Base-by-base conservation (phyloP, 2,888 invertebrate genomes). In the Tenthredo distinguenda region DNA sequence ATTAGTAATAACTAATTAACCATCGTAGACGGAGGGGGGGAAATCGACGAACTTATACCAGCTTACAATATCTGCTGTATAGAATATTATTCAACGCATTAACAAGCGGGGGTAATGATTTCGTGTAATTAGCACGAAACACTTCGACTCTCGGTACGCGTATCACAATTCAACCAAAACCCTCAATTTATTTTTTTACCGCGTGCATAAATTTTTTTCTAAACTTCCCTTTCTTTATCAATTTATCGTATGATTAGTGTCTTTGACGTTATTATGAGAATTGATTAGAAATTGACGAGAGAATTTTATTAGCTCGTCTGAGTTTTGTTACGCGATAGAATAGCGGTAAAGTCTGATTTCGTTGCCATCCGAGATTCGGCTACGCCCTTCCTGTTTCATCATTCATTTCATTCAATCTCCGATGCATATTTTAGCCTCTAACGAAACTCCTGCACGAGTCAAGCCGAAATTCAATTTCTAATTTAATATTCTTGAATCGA, bases 1-100 rank as follows among this genome's bases (percentile, higher is more conserved):
- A 91, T 91, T 90, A 90, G 90, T 88, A 87, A 89, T 90, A 89
- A 90, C 89, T 91, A 91, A 91, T 91, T 91, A 90, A 88, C 88
- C 87, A 88, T 87, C 47, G 76, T 50, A 77, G 76, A n/a, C 31
- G 50, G n/a, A 31, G 31, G 31, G 77, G 31, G 31, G 76, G 55
- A 21, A 62, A 65, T 81, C 62, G 77, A 77, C 58, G 26, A 81
- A 81, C 58, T 81, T 65, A 37, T 43, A 65, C 31, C 81, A 40
- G 81, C 81, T 31, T 26, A 62, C 81, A 50, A 81, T 81, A 62
- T 62, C 40, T 21, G 43, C 72, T 74, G 37, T 71, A 37, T 71
- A 74, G 43, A 74, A 74, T 43, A 74, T 74, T 74, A 74, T 74
- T 74, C 43, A 18, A 21, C 40, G 3, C 37, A 21, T 10, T 62